Evolutionary conservation across 2,888 invertebrate species (phyloP).

Genomic region (Thumatha senex): DNA sequence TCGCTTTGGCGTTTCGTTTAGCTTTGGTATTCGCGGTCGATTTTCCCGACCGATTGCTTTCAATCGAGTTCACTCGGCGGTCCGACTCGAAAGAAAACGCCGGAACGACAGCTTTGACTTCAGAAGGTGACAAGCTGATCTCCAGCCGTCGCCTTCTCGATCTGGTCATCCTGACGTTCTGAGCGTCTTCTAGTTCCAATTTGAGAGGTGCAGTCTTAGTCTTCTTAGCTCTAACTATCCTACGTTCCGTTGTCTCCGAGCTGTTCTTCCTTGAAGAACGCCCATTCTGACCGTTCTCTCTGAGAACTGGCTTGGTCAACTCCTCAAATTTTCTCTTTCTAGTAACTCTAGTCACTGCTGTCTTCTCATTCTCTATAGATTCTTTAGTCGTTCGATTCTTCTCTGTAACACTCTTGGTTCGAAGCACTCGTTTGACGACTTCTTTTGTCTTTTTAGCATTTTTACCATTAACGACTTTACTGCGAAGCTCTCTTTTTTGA

Average conservation of each 20-base stretch:
- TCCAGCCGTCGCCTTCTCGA: constrained; percentile 63
- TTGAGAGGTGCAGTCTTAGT: constrained; percentile 37
- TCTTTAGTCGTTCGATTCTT: constrained; percentile 64
- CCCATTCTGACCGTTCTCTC: constrained; percentile 75
- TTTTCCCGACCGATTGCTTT: constrained; percentile 54
- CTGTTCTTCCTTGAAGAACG: constrained; percentile 50
- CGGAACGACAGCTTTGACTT: constrained; percentile 55
- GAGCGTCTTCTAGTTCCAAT: constrained; percentile 37
- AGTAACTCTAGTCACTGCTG: constrained; percentile 50
- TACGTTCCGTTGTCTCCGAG: constrained; percentile 42
- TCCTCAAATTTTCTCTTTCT: constrained; percentile 68
- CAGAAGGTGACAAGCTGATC: constrained; percentile 67
- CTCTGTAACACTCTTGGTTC: constrained; percentile 40
- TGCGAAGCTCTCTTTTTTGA: constrained; percentile 42
- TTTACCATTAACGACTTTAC: constrained; percentile 42
- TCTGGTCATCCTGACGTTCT: constrained; percentile 65
- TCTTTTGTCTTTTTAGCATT: constrained; percentile 20
- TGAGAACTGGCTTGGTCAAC: constrained; percentile 59
- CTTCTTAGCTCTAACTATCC: constrained; percentile 56
- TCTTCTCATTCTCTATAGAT: constrained; percentile 74
- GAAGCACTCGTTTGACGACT: constrained; percentile 37
- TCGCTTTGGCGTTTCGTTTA: constrained; percentile 36
- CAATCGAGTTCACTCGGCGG: constrained; percentile 54
- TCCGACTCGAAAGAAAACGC: constrained; percentile 70
- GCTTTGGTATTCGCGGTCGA: constrained; percentile 42